Conservation (phyloP, 2,113 vertebrate genomes). For the Planiliza haematocheilus region DNA sequence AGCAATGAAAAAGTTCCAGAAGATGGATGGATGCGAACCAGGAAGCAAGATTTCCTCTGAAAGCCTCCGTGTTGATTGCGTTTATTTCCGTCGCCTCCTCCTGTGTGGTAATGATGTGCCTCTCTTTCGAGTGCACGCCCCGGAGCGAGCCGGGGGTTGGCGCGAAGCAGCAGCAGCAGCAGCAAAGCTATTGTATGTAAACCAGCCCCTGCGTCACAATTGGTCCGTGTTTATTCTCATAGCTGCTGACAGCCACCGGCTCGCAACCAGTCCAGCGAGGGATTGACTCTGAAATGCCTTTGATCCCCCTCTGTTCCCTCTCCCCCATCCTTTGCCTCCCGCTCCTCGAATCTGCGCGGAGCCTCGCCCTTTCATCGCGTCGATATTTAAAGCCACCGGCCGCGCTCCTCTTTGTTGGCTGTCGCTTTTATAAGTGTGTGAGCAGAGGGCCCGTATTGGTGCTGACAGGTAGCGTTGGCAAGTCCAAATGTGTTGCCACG, state of each 20-base stretch:
- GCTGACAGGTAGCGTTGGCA: slow-evolving; percentile 60
- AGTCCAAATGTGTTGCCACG: slow-evolving; percentile 56
- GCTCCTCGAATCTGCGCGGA: slow-evolving; percentile 7
- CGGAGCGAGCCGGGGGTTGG: too few species aligned
- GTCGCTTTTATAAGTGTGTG: not conserved
- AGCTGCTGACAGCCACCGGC: slow-evolving; percentile 61
- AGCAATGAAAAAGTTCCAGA: too few species aligned
- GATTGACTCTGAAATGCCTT: slow-evolving; percentile 57
- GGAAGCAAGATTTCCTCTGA: slow-evolving; percentile 12
- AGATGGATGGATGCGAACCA: slow-evolving; percentile 24
- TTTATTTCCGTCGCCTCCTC: slow-evolving; percentile 22
- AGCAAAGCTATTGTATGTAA: slow-evolving; percentile 46
- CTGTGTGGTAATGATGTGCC: slow-evolving; percentile 14
- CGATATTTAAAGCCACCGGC: slow-evolving; percentile 56
- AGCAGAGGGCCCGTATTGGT: slow-evolving; percentile 29
- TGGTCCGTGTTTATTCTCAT: slow-evolving; percentile 68
- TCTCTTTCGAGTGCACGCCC: too few species aligned
- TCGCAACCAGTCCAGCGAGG: slow-evolving; percentile 52
- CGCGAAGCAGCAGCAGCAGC: too few species aligned
- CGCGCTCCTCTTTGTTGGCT: not conserved
- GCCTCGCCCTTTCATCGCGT: slow-evolving; percentile 60
- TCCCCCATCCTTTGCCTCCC: slow-evolving; percentile 3
- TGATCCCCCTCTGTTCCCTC: slow-evolving; percentile 57
- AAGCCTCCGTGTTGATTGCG: slow-evolving; percentile 23
- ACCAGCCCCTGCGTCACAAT: slow-evolving; percentile 39